Base-by-base conservation (phyloP, 2,888 invertebrate species). In the Tyria jacobaeae region DNA sequence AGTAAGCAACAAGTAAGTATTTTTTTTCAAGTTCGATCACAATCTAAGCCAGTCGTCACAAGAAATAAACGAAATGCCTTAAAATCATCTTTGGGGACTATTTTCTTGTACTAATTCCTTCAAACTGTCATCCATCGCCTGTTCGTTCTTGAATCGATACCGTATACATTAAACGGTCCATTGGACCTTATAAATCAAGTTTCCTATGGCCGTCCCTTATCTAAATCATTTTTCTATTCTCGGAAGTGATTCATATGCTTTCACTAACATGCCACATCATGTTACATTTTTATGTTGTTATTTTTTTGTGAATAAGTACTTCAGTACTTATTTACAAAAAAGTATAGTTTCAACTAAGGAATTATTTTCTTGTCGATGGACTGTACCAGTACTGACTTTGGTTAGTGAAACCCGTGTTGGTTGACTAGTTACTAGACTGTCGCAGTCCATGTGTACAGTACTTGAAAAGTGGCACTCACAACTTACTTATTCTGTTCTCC, bases 141-240 rank as follows among this genome's bases (percentile, higher is more conserved):
- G 44, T 21, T 60, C 52, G 60, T 60, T 61, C 52, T 59, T 54
- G 24, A 61, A 41, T 53, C 64, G 59, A 70, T 65, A 51, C 35
- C 56, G 67, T 70, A 67, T 75, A 71, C 64, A 67, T 74, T 76
- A 67, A 65, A 58, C 63, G 70, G 61, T 73, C 67, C 67, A 73
- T 67, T 76, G 64, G 66, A 64, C 64, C 54, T 55, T 52, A 64
- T 74, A 76, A 76, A 73, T 74, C 73, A 76, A 68, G 73, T 76
- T 70, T 70, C 25, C 64, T 62, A 64, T 64, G 62, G 62, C 44
- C 53, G 24, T 31, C 21, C 52, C 52, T 64, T 73, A 76, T 68
- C 70, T 67, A 66, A 76, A 73, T 66, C 62, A 66, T 52, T 73
- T 71, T 64, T 53, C 64, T 59, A 76, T 64, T 56, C 64, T 58